Base-by-base conservation (phyloP, 2,113 vertebrate species). In the Alaudala cheleensis region DNA sequence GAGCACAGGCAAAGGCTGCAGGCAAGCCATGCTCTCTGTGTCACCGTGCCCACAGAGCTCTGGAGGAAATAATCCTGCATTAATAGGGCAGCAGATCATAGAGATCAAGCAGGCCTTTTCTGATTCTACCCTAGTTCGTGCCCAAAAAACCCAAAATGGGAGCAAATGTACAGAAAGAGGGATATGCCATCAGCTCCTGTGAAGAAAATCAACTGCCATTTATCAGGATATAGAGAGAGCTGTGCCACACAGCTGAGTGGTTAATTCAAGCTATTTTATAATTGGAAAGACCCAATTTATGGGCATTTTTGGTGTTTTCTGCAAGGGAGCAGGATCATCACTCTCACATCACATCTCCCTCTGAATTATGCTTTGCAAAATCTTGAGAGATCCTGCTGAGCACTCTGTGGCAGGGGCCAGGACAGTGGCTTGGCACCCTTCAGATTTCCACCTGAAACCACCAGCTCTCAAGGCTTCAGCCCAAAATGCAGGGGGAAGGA, bases 31-130 rank as follows among this genome's bases (percentile, higher is more conserved):
- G 96, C 77, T 92, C 93, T 62, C 86, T 45, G 26, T 92, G 93
- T 90, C 92, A 83, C 76, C 1, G 1, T 54, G 73, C 90, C 93
- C 69, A 57, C 42, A 80, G 90, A 7, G 4, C 37, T 60, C 82
- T 86, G 86, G 57, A 93, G 76, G 95, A 96, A 81, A 86, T 74
- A 96, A 96, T 92, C 92, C 80, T 64, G 90, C 77, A 86, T 93
- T 95, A 92, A 88, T 50, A 86, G 90, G 80, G 79, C 82, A 95
- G 86, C 90, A 88, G 88, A 90, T 88, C 82, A 92, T 47, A 91
- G 69, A 40, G 40, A 92, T 92, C 88, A 83, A 70, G 73, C 26
- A 67, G n/a, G 50, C 57, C 82, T 90, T 83, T 94, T 94, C 67
- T 81, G 70, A 70, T 92, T 86, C 88, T 78, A 83, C 19, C 29